Conservation (phyloP, 2,797 vertebrate species). For the Pangasius krempfi region DNA sequence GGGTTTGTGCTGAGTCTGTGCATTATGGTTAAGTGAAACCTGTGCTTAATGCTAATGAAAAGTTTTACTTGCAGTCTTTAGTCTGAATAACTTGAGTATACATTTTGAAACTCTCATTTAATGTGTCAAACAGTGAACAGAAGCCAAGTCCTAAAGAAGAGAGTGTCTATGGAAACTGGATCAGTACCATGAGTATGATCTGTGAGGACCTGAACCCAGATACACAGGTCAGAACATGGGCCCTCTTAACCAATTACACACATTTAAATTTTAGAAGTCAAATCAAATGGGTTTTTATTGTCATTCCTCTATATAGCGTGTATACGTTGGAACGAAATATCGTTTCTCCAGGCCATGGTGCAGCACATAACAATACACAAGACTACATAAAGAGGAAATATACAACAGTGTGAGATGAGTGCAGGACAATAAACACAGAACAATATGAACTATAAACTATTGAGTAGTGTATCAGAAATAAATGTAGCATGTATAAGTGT, state of each 20-base stretch:
- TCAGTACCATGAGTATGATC: conserved; percentile 74
- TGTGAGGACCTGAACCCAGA: conserved; percentile 69
- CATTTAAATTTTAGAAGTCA: background rate
- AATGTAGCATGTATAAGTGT: background rate
- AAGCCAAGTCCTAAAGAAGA: conserved; percentile 69
- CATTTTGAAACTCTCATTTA: conserved; percentile 13
- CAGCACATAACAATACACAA: background rate
- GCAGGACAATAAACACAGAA: background rate
- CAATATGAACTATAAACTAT: background rate
- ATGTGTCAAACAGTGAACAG: conserved; percentile 58
- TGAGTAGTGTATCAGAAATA: background rate
- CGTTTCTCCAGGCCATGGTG: background rate
- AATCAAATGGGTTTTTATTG: background rate
- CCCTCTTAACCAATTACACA: background rate
- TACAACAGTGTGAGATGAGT: background rate
- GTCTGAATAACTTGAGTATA: background rate
- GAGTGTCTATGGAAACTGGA: conserved; percentile 77
- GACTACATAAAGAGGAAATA: background rate
- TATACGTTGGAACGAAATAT: background rate
- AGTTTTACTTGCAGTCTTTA: background rate
- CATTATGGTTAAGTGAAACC: background rate
- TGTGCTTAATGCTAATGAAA: background rate
- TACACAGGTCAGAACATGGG: conserved; percentile 55
- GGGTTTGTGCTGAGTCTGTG: background rate
- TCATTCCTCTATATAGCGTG: background rate